Evolutionary conservation across 2,888 invertebrate species (phyloP), one percentile per base, ranked within the genome.

Genomic region (Drosophila bunnanda): DNA sequence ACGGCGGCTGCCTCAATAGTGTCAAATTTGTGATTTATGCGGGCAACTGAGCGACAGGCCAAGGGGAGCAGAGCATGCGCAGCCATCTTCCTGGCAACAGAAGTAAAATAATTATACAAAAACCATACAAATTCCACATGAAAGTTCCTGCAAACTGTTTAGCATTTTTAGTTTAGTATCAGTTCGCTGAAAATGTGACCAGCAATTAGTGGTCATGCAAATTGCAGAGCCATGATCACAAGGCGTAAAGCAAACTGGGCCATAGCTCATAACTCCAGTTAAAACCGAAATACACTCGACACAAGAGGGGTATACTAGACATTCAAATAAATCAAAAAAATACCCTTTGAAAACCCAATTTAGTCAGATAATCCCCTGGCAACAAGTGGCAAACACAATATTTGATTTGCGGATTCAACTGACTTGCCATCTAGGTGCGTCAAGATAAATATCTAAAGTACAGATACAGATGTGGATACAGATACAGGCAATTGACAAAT

Each of bases 21-120:
- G 89, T 84, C 84, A 89, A 85, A 89, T 85, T 73, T 89, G 89
- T 87, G 87, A 85, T 85, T 89, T 85, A 85, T 85, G 89, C 86
- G 57, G 44, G 70, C 76, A 69, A 54, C 17, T 39, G 46, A 61
- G 60, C 53, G 71, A 74, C 76, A 70, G 77, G 43, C 78, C 20
- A 34, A 9, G 32, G 20, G 10, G 10, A 34, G 20, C 50, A 48
- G 55, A 67, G 56, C 59, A 60, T 60, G 59, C 59, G 57, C 59
- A 60, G 57, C 59, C 59, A 60, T 60, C 57, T 28, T n/a, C 22
- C 39, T 13, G 32, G 8, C 12, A 32, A 43, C 22, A 55, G 12
- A 50, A 15, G 25, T n/a, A 43, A 36, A 56, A 34, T 30, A 41
- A 25, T 66, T 22, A 22, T 20, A 48, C 46, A 68, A 28, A 59